Evolutionary conservation across 1,140 invertebrate genomes (phyloP), one percentile per base, ranked within the genome.

Genomic region (Colletes gigas): DNA sequence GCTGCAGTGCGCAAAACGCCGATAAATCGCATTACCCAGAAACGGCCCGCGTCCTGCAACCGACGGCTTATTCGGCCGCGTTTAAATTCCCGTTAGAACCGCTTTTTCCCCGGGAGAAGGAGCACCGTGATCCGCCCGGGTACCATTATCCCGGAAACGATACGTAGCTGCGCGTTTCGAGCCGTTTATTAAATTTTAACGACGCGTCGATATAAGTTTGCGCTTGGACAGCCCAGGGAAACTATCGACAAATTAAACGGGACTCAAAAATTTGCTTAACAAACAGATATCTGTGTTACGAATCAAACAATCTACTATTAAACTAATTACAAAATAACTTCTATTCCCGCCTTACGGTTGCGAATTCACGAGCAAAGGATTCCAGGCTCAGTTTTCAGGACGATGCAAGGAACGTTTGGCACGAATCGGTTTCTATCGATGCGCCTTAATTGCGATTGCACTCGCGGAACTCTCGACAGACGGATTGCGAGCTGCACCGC

Each of bases 1-100:
- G 78, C 84, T 84, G 84, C 83, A 85, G 67, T 82, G 84, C 84
- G 84, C 84, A 85, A 76, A 85, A 85, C 79, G 83, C 59, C 74
- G 79, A 85, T 85, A 85, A 85, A 85, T 85, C 84, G 84, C 79
- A 85, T 85, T 85, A 85, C 72, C 84, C 47, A 19, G 63, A 19
- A 83, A 75, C 62, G 69, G 75, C 44, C 54, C 60, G 15, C 50
- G 63, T 55, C 57, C 71, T 63, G 76, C 19, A 19, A 68, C 60
- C 52, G 55, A 59, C 57, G 62, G 78, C 83, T 85, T 72, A 74
- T 82, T 78, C 80, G 83, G 55, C 78, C 66, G 55, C 59, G 83
- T 73, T 82, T 85, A 78, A 82, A 82, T 77, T 82, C 69, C 74
- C 44, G 59, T 85, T 68, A 74, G 69, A 30, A 19, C 57, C 69